A percentile compares a stretch with the other conserved stretches of the same genome.
Evolutionary conservation across 1,140 invertebrate species (phyloP).

Genomic region (Aphelenchoides besseyi): DNA sequence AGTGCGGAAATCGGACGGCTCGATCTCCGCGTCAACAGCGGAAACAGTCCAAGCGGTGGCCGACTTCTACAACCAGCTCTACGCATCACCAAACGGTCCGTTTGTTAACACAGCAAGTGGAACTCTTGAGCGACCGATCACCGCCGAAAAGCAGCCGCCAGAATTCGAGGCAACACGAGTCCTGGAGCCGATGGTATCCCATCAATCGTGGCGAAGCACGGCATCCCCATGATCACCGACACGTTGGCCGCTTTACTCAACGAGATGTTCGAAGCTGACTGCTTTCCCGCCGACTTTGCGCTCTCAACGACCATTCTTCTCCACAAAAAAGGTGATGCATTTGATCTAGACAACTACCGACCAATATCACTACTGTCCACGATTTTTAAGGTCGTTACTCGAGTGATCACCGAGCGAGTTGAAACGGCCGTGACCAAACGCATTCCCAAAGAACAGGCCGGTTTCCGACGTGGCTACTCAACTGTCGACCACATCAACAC

Average conservation of each 20-base stretch:
- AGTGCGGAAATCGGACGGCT: background rate
- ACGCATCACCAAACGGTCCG: background rate
- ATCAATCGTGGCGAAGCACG: background rate
- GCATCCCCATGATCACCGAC: background rate
- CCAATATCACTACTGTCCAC: constrained; percentile 30
- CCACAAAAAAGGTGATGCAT: constrained; percentile 23
- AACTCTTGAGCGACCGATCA: background rate
- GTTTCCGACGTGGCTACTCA: constrained; percentile 37
- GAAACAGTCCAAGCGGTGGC: background rate
- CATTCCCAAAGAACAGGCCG: constrained; percentile 29
- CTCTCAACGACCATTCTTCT: constrained; percentile 14
- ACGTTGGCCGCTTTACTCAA: background rate
- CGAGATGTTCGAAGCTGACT: background rate
- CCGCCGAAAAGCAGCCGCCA: no score
- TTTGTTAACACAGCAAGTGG: background rate
- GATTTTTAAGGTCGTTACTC: constrained; percentile 24
- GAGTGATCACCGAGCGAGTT: constrained; percentile 1
- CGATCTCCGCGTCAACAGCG: background rate
- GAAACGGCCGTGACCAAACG: background rate
- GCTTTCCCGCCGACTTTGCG: background rate
- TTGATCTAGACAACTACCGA: constrained; percentile 19
- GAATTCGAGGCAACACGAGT: no score
- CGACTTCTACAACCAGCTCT: background rate
- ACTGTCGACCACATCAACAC: constrained; percentile 37
- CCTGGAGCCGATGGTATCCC: background rate